Evolutionary conservation across 2,113 vertebrate genomes (phyloP), one percentile per base, ranked within the genome.

Genomic region (Ctenomys sociabilis): DNA sequence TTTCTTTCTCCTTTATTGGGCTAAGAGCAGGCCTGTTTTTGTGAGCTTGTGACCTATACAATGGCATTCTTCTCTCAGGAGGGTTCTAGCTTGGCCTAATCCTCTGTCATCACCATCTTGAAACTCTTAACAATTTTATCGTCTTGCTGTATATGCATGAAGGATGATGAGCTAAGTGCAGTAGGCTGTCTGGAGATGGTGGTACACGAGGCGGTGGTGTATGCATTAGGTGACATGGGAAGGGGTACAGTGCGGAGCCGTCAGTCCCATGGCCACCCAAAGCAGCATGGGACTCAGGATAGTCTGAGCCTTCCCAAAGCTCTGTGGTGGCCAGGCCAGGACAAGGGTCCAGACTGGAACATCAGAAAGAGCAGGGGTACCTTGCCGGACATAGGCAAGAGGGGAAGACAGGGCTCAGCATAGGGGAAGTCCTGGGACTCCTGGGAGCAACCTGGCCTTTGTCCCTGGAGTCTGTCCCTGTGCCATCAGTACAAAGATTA

Each of bases 151-250:
- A 68, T 45, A 16, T 59, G 72, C 9, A 9, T 64, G 17, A 75
- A n/a, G 12, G 78, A 37, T 61, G 26, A 63, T 61, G 28, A 54
- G 45, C 49, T 24, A 37, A 37, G 3, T 1, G 21, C 14, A 73
- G 12, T 43, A 2, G 19, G 24, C 4, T 1, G 52, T 24, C 68
- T 21, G 73, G 37, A 84, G 54, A 2, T 52, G 3, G 35, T 12
- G 8, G 7, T 14, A 6, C 10, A 14, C 22, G 13, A n/a, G 57
- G 7, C 3, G n/a, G 37, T 49, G 49, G 24, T 0, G 0, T 49
- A 19, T 45, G 28, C 17, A 24, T 17, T 0, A 5, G 0, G 17
- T 11, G 19, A 12, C 3, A 1, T 24, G 22, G 26, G n/a, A 37
- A 28, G n/a, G 2, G n/a, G 45, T 3, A 7, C 7, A 7, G 8